Percentiles rank a stretch among this genome's conserved stretches.
Evolutionary conservation across 2,797 vertebrate species (phyloP).

Genomic region (Falco biarmicus): DNA sequence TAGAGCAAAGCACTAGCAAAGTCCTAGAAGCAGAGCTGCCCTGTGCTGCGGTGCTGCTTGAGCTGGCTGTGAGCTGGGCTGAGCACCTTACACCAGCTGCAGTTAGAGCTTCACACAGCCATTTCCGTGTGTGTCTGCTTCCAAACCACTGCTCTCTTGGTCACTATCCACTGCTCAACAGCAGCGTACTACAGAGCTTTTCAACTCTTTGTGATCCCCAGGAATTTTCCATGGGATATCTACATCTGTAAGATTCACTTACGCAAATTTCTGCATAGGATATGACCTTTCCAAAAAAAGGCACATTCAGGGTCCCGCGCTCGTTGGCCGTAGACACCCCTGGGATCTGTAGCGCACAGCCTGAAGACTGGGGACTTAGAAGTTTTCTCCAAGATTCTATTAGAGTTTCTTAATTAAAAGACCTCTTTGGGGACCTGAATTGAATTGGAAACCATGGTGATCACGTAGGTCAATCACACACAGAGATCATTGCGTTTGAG

Average conservation of each 20-base stretch:
- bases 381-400: constrained; percentile 33
- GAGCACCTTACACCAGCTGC: background rate
- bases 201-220: background rate
- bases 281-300: constrained; percentile 1
- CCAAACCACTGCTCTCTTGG: background rate
- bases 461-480: constrained; percentile 28
- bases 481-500: constrained; percentile 24
- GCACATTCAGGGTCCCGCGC: background rate
- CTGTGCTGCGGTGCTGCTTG: fast-evolving
- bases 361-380: background rate
- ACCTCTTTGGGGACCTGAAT: constrained; percentile 46
- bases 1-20: background rate
- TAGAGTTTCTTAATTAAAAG: constrained; percentile 65
- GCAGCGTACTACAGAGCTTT: background rate
- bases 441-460: constrained; percentile 58
- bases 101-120: background rate
- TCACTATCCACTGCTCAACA: background rate
- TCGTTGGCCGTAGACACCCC: background rate
- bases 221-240: background rate
- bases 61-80: background rate
- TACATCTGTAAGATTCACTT: background rate
- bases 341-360: background rate
- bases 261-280: background rate
- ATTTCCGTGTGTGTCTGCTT: background rate
- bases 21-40: background rate